Evolutionary conservation across 2,797 vertebrate species (phyloP).

Genomic region (Salmo trutta): DNA sequence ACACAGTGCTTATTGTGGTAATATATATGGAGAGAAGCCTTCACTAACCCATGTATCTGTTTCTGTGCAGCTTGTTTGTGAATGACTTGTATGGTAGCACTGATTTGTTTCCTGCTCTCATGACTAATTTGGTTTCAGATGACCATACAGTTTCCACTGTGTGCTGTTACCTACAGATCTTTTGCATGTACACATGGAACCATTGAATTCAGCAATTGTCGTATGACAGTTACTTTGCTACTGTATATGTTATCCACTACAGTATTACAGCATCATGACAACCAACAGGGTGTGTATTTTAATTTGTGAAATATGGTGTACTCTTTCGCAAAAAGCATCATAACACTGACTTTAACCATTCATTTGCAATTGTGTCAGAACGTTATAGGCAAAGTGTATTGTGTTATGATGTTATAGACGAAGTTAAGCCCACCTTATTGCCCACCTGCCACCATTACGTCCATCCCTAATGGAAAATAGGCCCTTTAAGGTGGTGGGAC

Average conservation of each 20-base stretch:
- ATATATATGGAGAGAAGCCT: slow-evolving; percentile 19
- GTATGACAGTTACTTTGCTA: slow-evolving; percentile 55
- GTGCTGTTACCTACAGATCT: slow-evolving; percentile 29
- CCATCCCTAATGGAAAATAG: no score
- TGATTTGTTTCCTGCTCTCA: not conserved
- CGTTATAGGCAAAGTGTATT: slow-evolving; percentile 52
- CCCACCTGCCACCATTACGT: no score
- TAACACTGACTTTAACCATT: slow-evolving; percentile 47
- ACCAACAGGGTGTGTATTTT: slow-evolving; percentile 26
- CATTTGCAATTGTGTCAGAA: slow-evolving; percentile 54
- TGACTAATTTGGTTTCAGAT: slow-evolving; percentile 9
- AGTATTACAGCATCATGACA: slow-evolving; percentile 52
- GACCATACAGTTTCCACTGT: not conserved
- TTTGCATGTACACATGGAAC: slow-evolving; percentile 21
- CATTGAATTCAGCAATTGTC: slow-evolving; percentile 28
- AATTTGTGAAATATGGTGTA: slow-evolving; percentile 48
- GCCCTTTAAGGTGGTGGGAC: no score
- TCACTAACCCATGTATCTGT: slow-evolving; percentile 3
- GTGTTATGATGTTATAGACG: not conserved
- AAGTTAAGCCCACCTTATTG: no score
- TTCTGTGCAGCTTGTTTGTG: slow-evolving; percentile 6
- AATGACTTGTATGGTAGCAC: not conserved
- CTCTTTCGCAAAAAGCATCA: slow-evolving; percentile 29
- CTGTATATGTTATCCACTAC: slow-evolving; percentile 55
- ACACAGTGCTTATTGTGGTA: slow-evolving; percentile 16